These are phyloP conservation scores for Cossypha polioptera DNA, from an alignment of 2,797 vertebrate genomes.

Conservation along the genomic window DNA sequence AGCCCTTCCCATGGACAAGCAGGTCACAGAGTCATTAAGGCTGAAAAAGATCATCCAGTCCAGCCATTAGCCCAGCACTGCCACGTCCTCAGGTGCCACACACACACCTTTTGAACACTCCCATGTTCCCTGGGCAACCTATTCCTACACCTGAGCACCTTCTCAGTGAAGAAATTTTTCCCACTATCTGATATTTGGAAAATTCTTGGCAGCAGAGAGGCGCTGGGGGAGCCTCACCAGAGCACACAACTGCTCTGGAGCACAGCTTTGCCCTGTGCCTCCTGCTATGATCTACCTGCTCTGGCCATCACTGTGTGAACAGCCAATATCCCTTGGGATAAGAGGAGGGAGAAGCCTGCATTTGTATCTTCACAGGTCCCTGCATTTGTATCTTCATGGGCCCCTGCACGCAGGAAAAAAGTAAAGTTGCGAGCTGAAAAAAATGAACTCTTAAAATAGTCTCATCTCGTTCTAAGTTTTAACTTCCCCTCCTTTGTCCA, in stretches of 20 bases:
- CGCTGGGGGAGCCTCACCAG: rapidly evolving
- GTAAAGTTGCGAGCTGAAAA: neutral
- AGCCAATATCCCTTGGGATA: neutral
- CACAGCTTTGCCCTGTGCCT: neutral
- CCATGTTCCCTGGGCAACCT: neutral
- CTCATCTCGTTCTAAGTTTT: neutral
- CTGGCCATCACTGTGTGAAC: neutral
- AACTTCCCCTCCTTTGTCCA: constrained; percentile 33
- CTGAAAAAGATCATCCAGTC: neutral
- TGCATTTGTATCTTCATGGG: neutral
- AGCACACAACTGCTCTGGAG: rapidly evolving
- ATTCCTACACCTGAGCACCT: neutral
- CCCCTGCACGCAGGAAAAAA: neutral
- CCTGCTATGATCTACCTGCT: neutral
- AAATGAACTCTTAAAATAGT: neutral
- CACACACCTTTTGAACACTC: neutral
- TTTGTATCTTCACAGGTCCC: neutral
- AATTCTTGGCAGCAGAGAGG: neutral
- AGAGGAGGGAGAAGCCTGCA: neutral
- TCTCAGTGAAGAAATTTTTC: neutral
- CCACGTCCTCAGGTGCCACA: neutral
- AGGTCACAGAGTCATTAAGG: neutral
- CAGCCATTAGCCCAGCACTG: neutral
- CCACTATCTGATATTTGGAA: too few relatives aligned
- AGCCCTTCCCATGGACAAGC: neutral